Conservation (phyloP, 2,113 vertebrate species). For the Dolichallabes microphthalmus region DNA sequence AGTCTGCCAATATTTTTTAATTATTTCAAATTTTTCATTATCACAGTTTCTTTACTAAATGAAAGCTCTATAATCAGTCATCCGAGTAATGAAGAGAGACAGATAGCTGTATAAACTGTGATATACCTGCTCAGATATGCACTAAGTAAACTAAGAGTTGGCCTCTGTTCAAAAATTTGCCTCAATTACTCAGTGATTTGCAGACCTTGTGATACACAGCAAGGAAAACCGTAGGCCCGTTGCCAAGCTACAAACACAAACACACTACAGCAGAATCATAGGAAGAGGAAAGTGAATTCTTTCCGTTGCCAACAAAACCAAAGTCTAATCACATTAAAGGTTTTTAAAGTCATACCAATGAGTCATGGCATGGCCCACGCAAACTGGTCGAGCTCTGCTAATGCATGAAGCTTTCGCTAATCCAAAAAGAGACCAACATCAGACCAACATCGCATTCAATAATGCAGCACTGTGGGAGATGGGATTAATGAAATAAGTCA, state of each 20-base stretch:
- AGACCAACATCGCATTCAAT: constrained; percentile 3
- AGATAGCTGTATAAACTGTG: constrained; percentile 12
- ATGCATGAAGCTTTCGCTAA: constrained; percentile 4
- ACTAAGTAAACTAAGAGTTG: constrained; percentile 30
- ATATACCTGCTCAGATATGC: constrained; percentile 32
- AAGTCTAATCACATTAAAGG: constrained; percentile 40
- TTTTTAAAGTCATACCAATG: constrained; percentile 42
- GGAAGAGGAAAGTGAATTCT: constrained; percentile 21
- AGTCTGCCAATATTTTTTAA: background rate
- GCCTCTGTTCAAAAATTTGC: constrained; percentile 30
- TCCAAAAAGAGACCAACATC: constrained; percentile 36
- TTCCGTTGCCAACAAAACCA: constrained; percentile 41
- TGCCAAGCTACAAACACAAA: constrained; percentile 45
- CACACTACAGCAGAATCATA: constrained; percentile 26
- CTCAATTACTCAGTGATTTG: constrained; percentile 20
- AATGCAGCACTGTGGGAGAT: background rate
- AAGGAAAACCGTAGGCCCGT: constrained; percentile 20
- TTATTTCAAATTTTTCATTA: background rate
- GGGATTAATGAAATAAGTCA: background rate
- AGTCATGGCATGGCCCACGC: constrained; percentile 58
- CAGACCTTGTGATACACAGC: constrained; percentile 12
- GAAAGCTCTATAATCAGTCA: background rate
- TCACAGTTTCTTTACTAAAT: background rate
- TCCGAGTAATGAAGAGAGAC: constrained; percentile 21
- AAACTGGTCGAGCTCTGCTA: constrained; percentile 32